Conservation (phyloP, 2,113 vertebrate species). For the Mus pahari region DNA sequence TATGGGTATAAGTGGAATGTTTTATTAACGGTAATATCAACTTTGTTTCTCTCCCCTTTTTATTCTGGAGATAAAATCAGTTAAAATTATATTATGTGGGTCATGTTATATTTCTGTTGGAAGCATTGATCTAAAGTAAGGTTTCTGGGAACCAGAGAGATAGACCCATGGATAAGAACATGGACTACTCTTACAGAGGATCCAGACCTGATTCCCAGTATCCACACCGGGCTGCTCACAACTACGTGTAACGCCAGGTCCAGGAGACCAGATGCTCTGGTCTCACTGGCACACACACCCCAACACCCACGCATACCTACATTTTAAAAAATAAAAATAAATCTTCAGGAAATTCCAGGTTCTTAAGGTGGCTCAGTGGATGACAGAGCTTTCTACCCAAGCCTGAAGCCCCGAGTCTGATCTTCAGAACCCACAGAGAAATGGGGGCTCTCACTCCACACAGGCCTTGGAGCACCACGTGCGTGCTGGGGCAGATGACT, state of each 20-base stretch:
- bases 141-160: neutral
- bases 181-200: neutral
- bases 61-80: neutral
- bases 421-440: neutral
- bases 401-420: neutral
- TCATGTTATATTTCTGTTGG: neutral
- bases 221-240: neutral
- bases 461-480: neutral
- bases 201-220: neutral
- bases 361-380: neutral
- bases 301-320: neutral
- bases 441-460: neutral
- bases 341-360: neutral
- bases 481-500: neutral
- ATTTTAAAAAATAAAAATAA: neutral
- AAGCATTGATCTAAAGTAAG: neutral
- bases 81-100: neutral
- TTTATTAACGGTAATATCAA: neutral
- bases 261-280: neutral
- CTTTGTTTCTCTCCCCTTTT: slow-evolving; percentile 31
- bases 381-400: neutral
- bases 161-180: neutral
- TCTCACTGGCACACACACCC: neutral
- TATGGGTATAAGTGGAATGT: neutral
- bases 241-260: neutral